These are phyloP conservation scores for Papilio dardanus DNA, from an alignment of 1,140 invertebrate genomes.

Conservation along the genomic window DNA sequence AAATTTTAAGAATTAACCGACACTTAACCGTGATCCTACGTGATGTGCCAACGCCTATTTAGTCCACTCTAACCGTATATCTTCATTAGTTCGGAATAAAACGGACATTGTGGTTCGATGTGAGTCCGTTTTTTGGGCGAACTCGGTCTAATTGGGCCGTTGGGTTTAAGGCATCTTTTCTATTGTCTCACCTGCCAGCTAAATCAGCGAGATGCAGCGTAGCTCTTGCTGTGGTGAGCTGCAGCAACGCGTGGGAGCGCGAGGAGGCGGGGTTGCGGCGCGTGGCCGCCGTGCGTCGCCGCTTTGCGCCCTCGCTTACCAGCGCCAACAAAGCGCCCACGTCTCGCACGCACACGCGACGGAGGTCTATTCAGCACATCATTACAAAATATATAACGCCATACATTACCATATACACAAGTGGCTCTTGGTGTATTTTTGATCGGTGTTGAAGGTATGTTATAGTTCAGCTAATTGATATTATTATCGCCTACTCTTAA, in stretches of 20 bases:
- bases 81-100: too few species aligned
- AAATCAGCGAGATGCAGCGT: constrained; percentile 87
- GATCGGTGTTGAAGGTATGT: too few species aligned
- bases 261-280: constrained; percentile 83
- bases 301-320: constrained; percentile 77
- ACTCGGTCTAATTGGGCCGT: too few species aligned
- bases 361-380: constrained; percentile 78
- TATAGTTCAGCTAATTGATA: too few species aligned
- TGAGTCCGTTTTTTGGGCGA: too few species aligned
- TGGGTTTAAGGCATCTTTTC: background rate
- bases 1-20: too few species aligned
- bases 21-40: too few species aligned
- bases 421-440: background rate
- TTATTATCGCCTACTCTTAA: too few species aligned
- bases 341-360: constrained; percentile 79
- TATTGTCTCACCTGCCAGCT: constrained; percentile 79
- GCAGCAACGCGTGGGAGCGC: constrained; percentile 86
- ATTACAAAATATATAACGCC: background rate
- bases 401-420: background rate
- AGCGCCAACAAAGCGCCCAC: constrained; percentile 74
- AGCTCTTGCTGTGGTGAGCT: constrained; percentile 76
- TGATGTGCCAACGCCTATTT: too few species aligned
- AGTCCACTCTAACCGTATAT: too few species aligned
- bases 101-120: too few species aligned
- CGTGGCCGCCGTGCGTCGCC: constrained; percentile 81